A percentile compares a stretch with the other conserved stretches of the same genome.
phyloP scores from a whole-genome alignment of 2,113 vertebrate species.

The Merops nubicus region DNA sequence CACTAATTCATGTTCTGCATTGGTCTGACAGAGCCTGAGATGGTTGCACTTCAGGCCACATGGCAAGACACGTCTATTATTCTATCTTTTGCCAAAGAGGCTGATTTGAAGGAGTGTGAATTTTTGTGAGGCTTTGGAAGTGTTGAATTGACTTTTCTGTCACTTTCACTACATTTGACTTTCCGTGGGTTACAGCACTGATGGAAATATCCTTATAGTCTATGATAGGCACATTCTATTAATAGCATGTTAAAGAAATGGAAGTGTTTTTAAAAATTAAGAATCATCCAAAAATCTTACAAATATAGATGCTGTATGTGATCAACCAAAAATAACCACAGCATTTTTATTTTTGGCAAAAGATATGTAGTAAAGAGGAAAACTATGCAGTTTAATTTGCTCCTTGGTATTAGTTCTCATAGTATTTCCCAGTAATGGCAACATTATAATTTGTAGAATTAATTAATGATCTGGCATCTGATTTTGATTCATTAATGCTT shows the following conservation, averaged over 20 bases:
- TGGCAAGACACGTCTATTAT: slow-evolving; percentile 15
- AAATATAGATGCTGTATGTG: not conserved
- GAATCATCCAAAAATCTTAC: not conserved
- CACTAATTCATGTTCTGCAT: not conserved
- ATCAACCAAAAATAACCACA: not conserved
- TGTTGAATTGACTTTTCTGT: slow-evolving; percentile 59
- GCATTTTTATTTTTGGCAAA: slow-evolving; percentile 15
- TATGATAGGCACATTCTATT: slow-evolving; percentile 19
- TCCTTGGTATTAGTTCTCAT: slow-evolving; percentile 51
- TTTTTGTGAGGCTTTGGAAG: slow-evolving; percentile 30
- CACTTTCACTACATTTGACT: slow-evolving; percentile 11
- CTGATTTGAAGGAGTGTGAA: slow-evolving; percentile 42
- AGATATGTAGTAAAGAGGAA: not conserved
- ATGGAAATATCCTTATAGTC: slow-evolving; percentile 26
- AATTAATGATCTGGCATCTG: slow-evolving; percentile 75
- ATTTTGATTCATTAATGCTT: slow-evolving; percentile 75
- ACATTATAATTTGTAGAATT: slow-evolving; percentile 74
- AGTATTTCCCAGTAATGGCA: slow-evolving; percentile 57
- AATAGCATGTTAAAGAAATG: not conserved
- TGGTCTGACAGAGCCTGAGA: not conserved
- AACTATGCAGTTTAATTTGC: slow-evolving; percentile 51
- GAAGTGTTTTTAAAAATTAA: not conserved
- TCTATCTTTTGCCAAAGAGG: not conserved
- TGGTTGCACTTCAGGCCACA: not conserved
- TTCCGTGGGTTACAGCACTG: not conserved